phyloP scores from a whole-genome alignment of 1,140 invertebrate genomes.

The Periplaneta americana region DNA sequence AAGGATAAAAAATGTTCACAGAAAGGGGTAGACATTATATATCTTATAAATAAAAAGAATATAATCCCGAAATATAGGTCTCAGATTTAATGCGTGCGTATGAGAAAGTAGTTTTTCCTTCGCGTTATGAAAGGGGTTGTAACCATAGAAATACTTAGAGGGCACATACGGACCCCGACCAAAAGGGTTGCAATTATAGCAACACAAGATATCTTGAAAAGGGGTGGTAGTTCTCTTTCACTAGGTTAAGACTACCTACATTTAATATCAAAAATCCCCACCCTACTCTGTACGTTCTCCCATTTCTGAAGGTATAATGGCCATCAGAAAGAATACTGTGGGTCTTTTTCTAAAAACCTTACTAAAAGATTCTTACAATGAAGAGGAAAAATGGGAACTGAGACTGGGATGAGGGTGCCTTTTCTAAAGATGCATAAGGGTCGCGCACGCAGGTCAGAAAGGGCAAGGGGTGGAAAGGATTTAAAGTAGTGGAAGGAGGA shows the following conservation, averaged over 20 bases:
- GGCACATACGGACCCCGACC: not conserved
- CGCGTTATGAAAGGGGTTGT: not conserved
- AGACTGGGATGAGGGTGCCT: not conserved
- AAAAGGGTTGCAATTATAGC: not conserved
- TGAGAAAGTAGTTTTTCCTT: not conserved
- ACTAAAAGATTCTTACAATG: not conserved
- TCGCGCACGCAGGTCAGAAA: not conserved
- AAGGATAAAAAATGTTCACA: too few species aligned
- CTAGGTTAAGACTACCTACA: not conserved
- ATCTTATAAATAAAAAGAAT: not conserved
- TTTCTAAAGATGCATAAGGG: not conserved
- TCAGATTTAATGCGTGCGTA: not conserved
- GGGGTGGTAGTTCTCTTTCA: not conserved
- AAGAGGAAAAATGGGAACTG: not conserved
- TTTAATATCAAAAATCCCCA: not conserved
- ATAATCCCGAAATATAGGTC: not conserved
- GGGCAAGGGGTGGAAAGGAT: not conserved
- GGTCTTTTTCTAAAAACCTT: not conserved
- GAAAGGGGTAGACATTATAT: not conserved
- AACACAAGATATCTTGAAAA: not conserved
- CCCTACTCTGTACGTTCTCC: not conserved
- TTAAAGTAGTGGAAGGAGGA: not conserved
- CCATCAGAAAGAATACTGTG: not conserved
- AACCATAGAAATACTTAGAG: not conserved
- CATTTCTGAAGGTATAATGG: not conserved